A percentile compares a stretch with the other conserved stretches of the same genome.
These are phyloP conservation scores for Sialia sialis DNA, from an alignment of 2,113 vertebrate species.

Conservation along the genomic window DNA sequence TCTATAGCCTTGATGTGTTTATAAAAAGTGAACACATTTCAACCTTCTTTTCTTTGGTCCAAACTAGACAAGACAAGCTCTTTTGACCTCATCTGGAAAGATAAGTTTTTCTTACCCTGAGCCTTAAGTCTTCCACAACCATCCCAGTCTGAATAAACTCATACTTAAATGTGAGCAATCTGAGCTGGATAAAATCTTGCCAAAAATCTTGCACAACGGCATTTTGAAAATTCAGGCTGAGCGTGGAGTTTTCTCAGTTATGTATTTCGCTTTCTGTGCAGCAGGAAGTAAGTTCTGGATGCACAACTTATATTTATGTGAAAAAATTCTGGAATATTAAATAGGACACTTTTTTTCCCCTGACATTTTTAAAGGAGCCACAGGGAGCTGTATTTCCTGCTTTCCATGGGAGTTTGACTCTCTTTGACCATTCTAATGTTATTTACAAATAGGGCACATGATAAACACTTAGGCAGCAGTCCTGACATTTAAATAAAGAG, in stretches of 20 bases:
- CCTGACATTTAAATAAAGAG: not conserved
- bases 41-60: not conserved
- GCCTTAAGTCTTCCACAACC: not conserved
- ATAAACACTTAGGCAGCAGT: not conserved
- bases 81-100: not conserved
- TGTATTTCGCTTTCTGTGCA: not conserved
- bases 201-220: not conserved
- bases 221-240: conserved; percentile 1
- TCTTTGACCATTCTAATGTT: not conserved
- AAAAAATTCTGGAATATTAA: conserved; percentile 4
- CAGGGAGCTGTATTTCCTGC: not conserved
- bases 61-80: not conserved
- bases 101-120: not conserved
- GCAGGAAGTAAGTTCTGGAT: not conserved
- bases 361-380: not conserved
- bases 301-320: not conserved
- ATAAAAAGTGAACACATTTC: not conserved
- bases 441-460: not conserved
- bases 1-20: not conserved
- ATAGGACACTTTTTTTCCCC: not conserved
- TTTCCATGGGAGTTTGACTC: not conserved
- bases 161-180: not conserved
- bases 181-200: not conserved
- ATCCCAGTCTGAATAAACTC: not conserved
- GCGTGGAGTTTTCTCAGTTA: not conserved